Evolutionary conservation across 2,113 vertebrate species (phyloP), one percentile per base, ranked within the genome.

Genomic region (Syrrhaptes paradoxus): DNA sequence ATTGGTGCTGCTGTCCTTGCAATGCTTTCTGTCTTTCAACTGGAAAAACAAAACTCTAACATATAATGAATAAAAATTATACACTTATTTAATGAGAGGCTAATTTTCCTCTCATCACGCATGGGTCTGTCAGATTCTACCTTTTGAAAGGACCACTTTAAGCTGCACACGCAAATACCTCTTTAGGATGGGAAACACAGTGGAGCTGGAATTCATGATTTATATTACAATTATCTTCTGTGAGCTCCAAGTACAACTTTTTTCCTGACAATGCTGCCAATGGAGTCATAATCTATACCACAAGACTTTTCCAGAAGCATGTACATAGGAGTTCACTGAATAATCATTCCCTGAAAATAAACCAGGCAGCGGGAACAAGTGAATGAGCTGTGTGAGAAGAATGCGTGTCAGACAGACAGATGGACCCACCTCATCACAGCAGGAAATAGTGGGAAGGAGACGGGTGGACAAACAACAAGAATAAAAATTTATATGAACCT

Each of bases 391-490:
- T 90, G 36, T 11, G 0, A 92, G 85, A 97, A 81, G 89, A 96
- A 90, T 90, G 95, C 0, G 1, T 55, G 65, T 90, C 82, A 88
- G 93, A 83, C 3, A 1, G 91, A 85, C 76, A 92, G 68, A 92
- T 18, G 0, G 83, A 94, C 54, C 54, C 77, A 94, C 77, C 84
- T 95, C 2, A 0, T 91, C 66, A 87, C 61, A 89, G 85, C 90
- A 95, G 95, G 85, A 96, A 96, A 81, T 10, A n/a, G 79, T 96
- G 93, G 93, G 95, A 96, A 96, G 93, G 55, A 95, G 75, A 77
- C 0, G 38, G 67, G 72, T 45, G 55, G 63, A 62, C 52, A 85
- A 91, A 83, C 22, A 96, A 73, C 58, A 88, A 57, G 63, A 80
- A 83, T 45, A 51, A 89, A 93, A 90, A 48, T 49, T 34, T 28